phyloP scores from a whole-genome alignment of 2,797 vertebrate species.

The Danio jaintianensis region DNA sequence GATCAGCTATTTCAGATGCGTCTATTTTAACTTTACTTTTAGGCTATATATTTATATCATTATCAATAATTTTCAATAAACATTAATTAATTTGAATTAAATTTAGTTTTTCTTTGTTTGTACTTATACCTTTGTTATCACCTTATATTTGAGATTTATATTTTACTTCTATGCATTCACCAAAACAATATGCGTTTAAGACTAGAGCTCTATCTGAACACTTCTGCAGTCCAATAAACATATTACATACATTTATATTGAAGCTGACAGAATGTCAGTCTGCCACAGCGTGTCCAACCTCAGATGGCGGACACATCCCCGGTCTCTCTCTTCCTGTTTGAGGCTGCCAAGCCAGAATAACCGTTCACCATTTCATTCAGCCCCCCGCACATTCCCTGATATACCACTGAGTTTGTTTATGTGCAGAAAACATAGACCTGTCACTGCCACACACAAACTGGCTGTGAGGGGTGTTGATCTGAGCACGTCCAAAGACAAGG shows the following conservation, averaged over 20 bases:
- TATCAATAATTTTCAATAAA: too few species aligned
- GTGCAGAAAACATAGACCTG: constrained; percentile 24
- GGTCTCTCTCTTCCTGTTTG: neutral
- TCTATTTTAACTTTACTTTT: too few species aligned
- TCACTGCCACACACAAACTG: constrained; percentile 16
- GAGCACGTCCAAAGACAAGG: constrained; percentile 37
- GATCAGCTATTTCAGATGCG: too few species aligned
- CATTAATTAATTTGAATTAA: too few species aligned
- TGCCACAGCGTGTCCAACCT: neutral
- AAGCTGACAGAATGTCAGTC: too few species aligned
- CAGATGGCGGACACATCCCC: neutral
- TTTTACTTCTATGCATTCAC: neutral
- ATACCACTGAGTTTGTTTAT: constrained; percentile 23
- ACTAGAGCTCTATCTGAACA: neutral
- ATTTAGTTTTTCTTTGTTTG: too few species aligned
- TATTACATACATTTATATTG: neutral
- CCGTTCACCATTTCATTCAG: constrained; percentile 3
- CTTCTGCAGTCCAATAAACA: neutral
- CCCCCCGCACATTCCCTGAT: neutral
- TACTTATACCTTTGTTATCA: too few species aligned
- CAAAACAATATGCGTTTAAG: neutral
- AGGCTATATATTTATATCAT: too few species aligned
- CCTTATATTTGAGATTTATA: neutral
- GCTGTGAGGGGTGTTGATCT: constrained; percentile 43
- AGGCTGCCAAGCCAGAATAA: neutral